phyloP scores from a whole-genome alignment of 2,113 vertebrate genomes.

The Strigops habroptila region DNA sequence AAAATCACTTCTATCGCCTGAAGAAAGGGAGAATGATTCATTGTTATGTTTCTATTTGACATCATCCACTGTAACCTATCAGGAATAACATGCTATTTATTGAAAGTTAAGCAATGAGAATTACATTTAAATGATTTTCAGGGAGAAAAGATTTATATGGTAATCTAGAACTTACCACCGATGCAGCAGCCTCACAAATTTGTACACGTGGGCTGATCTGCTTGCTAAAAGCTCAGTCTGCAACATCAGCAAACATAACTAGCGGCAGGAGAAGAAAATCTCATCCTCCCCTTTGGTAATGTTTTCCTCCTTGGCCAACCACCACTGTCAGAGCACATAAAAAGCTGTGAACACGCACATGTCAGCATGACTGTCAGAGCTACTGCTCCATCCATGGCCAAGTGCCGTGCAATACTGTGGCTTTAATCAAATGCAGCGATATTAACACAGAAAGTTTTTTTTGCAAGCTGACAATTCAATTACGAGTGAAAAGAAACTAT shows the following conservation, averaged over 20 bases:
- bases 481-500: not conserved
- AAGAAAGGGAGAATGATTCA: not conserved
- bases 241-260: not conserved
- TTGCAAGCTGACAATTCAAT: not conserved
- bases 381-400: not conserved
- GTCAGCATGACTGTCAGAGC: not conserved
- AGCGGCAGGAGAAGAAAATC: not conserved
- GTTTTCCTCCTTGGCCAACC: not conserved
- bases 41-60: not conserved
- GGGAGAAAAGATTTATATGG: not conserved
- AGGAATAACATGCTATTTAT: not conserved
- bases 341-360: not conserved
- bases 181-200: not conserved
- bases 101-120: not conserved
- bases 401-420: not conserved
- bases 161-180: not conserved
- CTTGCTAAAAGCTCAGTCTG: not conserved
- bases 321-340: not conserved
- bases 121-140: constrained; percentile 18
- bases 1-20: not conserved
- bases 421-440: not conserved
- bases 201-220: not conserved
- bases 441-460: not conserved
- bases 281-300: not conserved
- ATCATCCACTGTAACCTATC: not conserved